These are phyloP conservation scores for Timema cristinae DNA, from an alignment of 2,888 invertebrate species.

Conservation along the genomic window DNA sequence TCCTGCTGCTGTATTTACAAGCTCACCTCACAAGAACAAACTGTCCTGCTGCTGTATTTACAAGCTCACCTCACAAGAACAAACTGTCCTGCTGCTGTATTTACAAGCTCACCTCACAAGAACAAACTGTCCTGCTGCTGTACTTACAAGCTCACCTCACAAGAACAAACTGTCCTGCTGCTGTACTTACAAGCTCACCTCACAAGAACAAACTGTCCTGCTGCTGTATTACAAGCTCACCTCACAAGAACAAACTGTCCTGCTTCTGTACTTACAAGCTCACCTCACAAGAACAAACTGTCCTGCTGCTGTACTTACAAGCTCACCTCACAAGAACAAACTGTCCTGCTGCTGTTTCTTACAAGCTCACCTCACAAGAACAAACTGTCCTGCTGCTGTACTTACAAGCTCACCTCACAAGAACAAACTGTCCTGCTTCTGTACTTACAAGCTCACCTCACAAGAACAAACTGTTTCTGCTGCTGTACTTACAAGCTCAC, in stretches of 20 bases:
- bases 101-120: no score
- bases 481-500: not conserved
- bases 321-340: not conserved
- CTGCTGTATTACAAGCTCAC: not conserved
- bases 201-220: not conserved
- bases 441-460: no score
- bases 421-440: not conserved
- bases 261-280: no score
- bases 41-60: not conserved
- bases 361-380: no score
- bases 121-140: not conserved
- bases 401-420: not conserved
- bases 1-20: no score
- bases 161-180: not conserved
- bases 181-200: no score
- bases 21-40: not conserved
- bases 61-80: not conserved
- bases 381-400: not conserved
- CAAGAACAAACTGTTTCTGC: not conserved
- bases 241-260: not conserved
- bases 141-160: not conserved
- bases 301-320: not conserved
- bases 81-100: no score
- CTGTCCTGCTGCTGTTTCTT: no score
- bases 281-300: not conserved